Evolutionary conservation across 2,797 vertebrate species (phyloP), one percentile per base, ranked within the genome.

Genomic region (Micromesistius poutassou): DNA sequence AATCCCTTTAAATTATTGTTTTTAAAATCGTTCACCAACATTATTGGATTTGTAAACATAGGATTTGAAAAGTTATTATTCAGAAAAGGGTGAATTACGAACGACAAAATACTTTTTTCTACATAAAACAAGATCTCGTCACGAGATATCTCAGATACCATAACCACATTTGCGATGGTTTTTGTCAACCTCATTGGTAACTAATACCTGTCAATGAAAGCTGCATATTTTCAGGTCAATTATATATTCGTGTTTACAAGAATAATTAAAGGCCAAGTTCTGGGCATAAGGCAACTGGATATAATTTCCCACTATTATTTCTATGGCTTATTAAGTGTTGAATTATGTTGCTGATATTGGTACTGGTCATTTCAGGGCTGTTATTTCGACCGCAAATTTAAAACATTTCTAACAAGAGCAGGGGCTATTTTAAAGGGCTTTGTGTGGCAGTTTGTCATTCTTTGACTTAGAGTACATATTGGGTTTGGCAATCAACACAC

Each of bases 281-380:
- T 76, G 38, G 68, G 30, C 30, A 79, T 16, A 85, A 87, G 85
- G 86, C 86, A 78, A 81, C 77, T 3, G 79, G 80, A 82, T 72
- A 81, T 76, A 75, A 68, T 16, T 68, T 75, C 79, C 79, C 79
- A 38, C 80, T 83, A 76, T 77, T 72, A 68, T 66, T 74, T 78
- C 22, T 89, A 90, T 89, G 89, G 85, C 84, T 89, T 85, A 77
- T 72, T 66, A 30, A 30, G 71, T 31, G 72, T 30, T 42, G 14
- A 71, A 71, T 70, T 70, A 71, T 28, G 9, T 70, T 70, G 62
- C 10, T 1, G 36, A 30, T 42, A 71, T 16, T 30, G 35, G 25
- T 62, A 28, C 50, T 14, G 38, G 10, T 75, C 62, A 50, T 25
- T 16, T 13, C 73, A 74, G n/a, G 16, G 73, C 55, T 72, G 33